Evolutionary conservation across 2,797 vertebrate species (phyloP).

Genomic region (Dicrostonyx torquatus): DNA sequence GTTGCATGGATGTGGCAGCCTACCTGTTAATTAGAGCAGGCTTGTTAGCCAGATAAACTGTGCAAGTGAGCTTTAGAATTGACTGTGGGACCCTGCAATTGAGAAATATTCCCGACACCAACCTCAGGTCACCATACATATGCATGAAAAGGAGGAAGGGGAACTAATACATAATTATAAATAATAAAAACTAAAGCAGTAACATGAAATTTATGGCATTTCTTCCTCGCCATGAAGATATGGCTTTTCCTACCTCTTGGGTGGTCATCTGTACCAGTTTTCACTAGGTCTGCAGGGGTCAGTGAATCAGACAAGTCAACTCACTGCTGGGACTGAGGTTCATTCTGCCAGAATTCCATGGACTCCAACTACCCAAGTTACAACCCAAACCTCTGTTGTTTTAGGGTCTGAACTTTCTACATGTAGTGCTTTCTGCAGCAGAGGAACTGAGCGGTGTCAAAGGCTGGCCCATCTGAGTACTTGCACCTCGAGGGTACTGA

Average conservation of each 20-base stretch:
- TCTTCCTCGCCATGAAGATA: neutral
- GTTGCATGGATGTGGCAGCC: neutral
- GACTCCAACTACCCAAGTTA: neutral
- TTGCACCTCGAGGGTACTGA: neutral
- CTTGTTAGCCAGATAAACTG: neutral
- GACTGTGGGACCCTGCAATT: neutral
- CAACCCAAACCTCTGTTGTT: neutral
- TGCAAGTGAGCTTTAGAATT: neutral
- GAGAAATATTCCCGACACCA: neutral
- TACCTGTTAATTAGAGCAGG: neutral
- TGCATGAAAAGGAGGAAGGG: neutral
- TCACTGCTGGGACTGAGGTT: neutral
- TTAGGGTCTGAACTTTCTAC: neutral
- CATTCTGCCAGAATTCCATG: neutral
- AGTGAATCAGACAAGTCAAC: neutral
- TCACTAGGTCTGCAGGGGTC: neutral
- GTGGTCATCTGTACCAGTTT: neutral
- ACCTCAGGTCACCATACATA: neutral
- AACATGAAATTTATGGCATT: neutral
- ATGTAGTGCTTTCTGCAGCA: neutral
- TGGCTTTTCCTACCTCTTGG: neutral
- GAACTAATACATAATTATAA: neutral
- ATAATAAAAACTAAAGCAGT: neutral
- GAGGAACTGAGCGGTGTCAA: neutral
- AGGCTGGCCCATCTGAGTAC: neutral